Base-by-base conservation (phyloP, 2,797 vertebrate genomes). In the Xiphophorus birchmanni region DNA sequence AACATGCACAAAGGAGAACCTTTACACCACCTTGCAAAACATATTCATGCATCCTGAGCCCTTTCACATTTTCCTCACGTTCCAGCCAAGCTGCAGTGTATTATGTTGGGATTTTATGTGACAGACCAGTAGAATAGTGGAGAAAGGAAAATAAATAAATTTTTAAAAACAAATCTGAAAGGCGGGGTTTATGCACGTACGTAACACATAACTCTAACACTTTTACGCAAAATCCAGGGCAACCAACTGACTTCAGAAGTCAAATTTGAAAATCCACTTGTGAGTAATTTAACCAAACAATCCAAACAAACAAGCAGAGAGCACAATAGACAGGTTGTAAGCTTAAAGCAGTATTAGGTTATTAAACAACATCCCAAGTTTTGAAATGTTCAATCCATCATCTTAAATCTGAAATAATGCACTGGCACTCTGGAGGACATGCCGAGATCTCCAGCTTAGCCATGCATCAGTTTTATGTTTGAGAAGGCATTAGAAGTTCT, bases 1-100 rank as follows among this genome's bases (percentile, higher is more conserved):
- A 80, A 76, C 11, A 74, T 29, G 58, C 71, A 56, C 60, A 47
- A 10, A 63, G 73, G 26, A 78, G 32, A 17, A 67, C 17, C 21
- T 12, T 71, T 76, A 23, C 6, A 2, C 37, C 29, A 26, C 37
- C 65, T 42, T 23, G 26, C 40, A n/a, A 42, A 67, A 69, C 23
- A 10, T 12, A 44, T 42, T 42, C 37, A 12, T 69, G 23, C 37
- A 69, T 18, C 65, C 37, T 42, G 37, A 67, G 65, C 18, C 18
- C 18, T 42, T 40, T 69, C 29, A 35, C 29, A 69, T 42, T 40
- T 69, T 69, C 40, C 9, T 26, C 65, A 42, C 4, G 10, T 54
- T 26, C 52, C 52, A 54, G 52, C 8, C 52, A 1, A 26, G 52
- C 52, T 54, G 6, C 52, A 54, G 23, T 10, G 52, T 54, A 54